Evolutionary conservation across 1,140 invertebrate genomes (phyloP), one percentile per base, ranked within the genome.

Genomic region (Semibalanus balanoides): DNA sequence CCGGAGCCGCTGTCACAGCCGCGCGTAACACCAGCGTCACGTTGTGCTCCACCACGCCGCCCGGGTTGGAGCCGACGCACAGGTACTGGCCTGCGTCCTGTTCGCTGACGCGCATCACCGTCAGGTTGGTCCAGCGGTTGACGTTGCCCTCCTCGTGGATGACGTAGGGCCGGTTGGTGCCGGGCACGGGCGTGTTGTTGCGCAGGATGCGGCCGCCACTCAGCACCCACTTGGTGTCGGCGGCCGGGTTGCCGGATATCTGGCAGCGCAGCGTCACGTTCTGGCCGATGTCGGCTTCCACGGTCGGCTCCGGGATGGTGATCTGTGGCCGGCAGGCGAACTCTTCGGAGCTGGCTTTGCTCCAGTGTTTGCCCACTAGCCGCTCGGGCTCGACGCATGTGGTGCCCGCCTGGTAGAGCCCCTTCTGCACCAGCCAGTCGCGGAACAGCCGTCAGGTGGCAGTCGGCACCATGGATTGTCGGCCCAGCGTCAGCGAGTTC

Each of bases 391-490:
- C 86, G 9, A 84, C 84, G 81, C 91, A 93, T 0, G 83, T 83
- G 69, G 91, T 84, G 0, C 88, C 85, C 25, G 88, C 86, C 3
- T 89, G 88, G 74, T 90, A 89, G 9, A 92, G 83, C n/a, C 91
- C 90, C 51, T 86, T 86, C 75, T 88, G 89, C 29, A 74, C 76
- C 80, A 93, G 88, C 92, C 93, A 95, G 76, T 88, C 88, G 31
- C 92, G 88, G 78, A 95, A 92, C 29, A 89, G 89, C 74, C 92
- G 88, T n/a, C 74, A 96, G 83, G 74, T 90, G 87, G 83, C 94
- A 96, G 81, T 96, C 93, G 83, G 78, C 86, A 87, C 94, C 94
- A 96, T 27, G 90, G 91, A 82, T 96, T 96, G n/a, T 91, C 90
- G 77, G n/a, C 93, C 90, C 31, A 95, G 82, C 9, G 88, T 88